A percentile compares a stretch with the other conserved stretches of the same genome.
These are phyloP conservation scores for Pseudomyrmex dendroicus DNA, from an alignment of 1,140 invertebrate species.

Conservation along the genomic window DNA sequence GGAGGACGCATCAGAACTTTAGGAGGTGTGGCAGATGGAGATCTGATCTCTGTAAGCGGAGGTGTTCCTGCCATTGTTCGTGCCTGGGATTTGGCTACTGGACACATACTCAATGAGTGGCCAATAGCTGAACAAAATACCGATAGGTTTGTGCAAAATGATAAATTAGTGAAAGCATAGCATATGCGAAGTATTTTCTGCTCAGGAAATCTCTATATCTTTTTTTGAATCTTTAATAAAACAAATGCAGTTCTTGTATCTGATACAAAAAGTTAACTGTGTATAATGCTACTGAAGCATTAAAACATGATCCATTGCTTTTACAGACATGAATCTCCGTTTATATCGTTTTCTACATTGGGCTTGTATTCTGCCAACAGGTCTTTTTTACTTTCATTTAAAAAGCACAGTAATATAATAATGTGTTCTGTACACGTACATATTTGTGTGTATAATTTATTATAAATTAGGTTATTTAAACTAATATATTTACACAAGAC, in stretches of 20 bases:
- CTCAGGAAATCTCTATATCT: no score
- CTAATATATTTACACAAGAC: no score
- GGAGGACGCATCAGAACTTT: slow-evolving; percentile 82
- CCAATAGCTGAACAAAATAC: slow-evolving; percentile 82
- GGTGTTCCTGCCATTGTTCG: slow-evolving; percentile 90
- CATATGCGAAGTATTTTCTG: no score
- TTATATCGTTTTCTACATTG: slow-evolving; percentile 83
- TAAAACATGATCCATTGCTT: slow-evolving; percentile 68
- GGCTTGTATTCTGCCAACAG: slow-evolving; percentile 82
- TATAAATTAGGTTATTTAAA: slow-evolving; percentile 24
- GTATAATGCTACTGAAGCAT: slow-evolving; percentile 7
- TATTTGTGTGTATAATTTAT: slow-evolving; percentile 14
- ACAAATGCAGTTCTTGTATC: neutral
- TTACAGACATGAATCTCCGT: slow-evolving; percentile 83
- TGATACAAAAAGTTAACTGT: neutral
- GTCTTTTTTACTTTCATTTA: slow-evolving; percentile 73
- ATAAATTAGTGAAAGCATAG: slow-evolving; percentile 14
- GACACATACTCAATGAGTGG: slow-evolving; percentile 87
- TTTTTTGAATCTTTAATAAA: neutral
- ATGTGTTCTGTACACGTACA: slow-evolving; percentile 43
- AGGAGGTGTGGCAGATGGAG: slow-evolving; percentile 87
- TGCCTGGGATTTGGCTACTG: slow-evolving; percentile 91
- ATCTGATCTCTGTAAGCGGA: slow-evolving; percentile 90
- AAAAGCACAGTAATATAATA: slow-evolving; percentile 68
- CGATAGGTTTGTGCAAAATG: slow-evolving; percentile 76